Base-by-base conservation (phyloP, 2,888 invertebrate species). In the Salpingus planirostris region DNA sequence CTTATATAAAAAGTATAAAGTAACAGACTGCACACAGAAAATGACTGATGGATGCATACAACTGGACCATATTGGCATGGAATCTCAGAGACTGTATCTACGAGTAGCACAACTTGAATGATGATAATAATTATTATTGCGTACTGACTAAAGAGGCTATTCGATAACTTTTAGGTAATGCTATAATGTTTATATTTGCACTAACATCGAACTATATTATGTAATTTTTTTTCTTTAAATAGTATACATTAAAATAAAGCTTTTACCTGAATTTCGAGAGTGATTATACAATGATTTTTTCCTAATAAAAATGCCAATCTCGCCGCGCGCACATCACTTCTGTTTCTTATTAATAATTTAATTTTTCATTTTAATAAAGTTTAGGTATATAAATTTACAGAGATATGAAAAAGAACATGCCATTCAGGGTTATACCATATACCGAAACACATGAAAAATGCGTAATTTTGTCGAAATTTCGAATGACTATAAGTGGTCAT, bases 371-470 rank as follows among this genome's bases (percentile, higher is more conserved):
- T 54, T 58, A 56, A 49, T 59, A 59, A 52, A 41, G 44, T 47
- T 41, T 35, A 38, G 31, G 35, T 47, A 47, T 48, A 51, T 46
- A 52, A 49, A 49, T 50, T 44, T 51, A 54, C 51, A 64, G 59
- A 64, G 63, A 64, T 65, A 65, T 64, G 65, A 64, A 65, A 62
- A 63, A 64, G 60, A 65, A 62, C 63, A 46, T 79, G 80, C 81
- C 80, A 76, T 73, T 77, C 76, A 78, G 80, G 80, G 80, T 79
- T 74, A 72, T 71, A 78, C 80, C 80, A 72, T n/a, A n/a, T 68
- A 66, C 66, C 66, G 67, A 57, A 63, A 64, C 57, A 57, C 53
- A 63, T 59, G 49, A 59, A 58, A n/a, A 61, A 61, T 51, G 52
- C 52, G 52, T 48, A 61, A 60, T 61, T 62, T 62, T 59, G 58